Evolutionary conservation across 2,888 invertebrate species (phyloP), one percentile per base, ranked within the genome.

Genomic region (Volucella bombylans): DNA sequence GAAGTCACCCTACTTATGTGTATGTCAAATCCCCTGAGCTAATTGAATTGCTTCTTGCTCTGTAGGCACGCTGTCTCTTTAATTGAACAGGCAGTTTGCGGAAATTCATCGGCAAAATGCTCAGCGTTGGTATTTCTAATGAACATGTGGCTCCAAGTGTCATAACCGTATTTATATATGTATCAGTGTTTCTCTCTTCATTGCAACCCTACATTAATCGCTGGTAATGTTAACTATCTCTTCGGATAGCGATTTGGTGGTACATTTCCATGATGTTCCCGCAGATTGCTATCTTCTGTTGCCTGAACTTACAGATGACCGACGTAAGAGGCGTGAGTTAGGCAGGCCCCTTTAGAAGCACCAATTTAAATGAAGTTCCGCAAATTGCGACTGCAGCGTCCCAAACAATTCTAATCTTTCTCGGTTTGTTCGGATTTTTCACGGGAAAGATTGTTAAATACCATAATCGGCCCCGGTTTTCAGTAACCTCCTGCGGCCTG

Each of bases 341-440:
- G 23, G 15, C 31, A 0, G 90, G 89, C 4, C 90, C 90, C n/a
- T 86, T 79, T 8, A 89, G 61, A 10, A 90, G 68, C 8, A 39
- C 10, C 39, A 14, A 57, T n/a, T 39, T 14, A 8, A 39, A n/a
- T 39, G 41, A 39, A 11, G 49, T 49, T n/a, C 49, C 14, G 10
- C 86, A 38, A 9, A 55, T 71, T 15, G 73, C 86, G 0, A 88
- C 88, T 9, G 89, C 89, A 8, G 89, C 89, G 73, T 89, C 88
- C 65, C 78, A 88, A 2, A 89, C 88, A 1, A 89, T 61, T 41
- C 89, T 76, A 1, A 88, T 49, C 67, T 87, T 76, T 23, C 82
- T 82, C 1, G 86, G 74, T 9, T 52, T 68, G 43, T 87, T 87
- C 1, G 86, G 74, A 14, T 52, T 67, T 49, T 87, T 87, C 3